These are phyloP conservation scores for Anastrepha obliqua DNA, from an alignment of 1,140 invertebrate species.

Conservation along the genomic window DNA sequence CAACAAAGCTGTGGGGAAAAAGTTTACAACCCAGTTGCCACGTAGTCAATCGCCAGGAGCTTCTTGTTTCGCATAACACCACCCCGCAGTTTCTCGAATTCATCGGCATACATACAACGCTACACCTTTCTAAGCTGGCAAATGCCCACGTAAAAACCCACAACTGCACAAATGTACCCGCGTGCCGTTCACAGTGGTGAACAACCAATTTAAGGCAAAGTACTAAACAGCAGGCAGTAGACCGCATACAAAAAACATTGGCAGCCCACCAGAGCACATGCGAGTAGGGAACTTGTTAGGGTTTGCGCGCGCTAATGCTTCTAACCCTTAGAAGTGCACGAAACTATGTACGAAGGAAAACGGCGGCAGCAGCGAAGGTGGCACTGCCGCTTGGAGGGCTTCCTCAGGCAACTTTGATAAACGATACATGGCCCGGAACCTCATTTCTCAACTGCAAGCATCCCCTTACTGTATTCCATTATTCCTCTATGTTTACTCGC, in stretches of 20 bases:
- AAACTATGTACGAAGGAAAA: neutral
- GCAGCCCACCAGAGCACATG: neutral
- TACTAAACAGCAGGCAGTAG: neutral
- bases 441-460: neutral
- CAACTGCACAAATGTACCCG: too few relatives aligned
- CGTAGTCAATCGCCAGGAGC: neutral
- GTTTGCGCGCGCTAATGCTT: neutral
- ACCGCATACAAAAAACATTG: neutral
- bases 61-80: neutral
- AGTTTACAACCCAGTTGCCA: neutral
- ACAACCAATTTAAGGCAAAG: neutral
- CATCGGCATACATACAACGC: too few relatives aligned
- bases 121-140: too few relatives aligned
- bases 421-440: neutral
- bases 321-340: neutral
- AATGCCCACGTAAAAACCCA: too few relatives aligned
- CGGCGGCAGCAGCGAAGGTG: neutral
- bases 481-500: too few relatives aligned
- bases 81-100: too few relatives aligned
- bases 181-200: neutral
- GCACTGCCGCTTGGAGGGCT: neutral
- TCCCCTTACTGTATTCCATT: too few relatives aligned
- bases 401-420: constrained; percentile 3
- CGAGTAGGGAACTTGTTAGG: neutral
- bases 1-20: neutral